Conservation (phyloP, 2,888 invertebrate genomes). For the Baronia brevicornis region DNA sequence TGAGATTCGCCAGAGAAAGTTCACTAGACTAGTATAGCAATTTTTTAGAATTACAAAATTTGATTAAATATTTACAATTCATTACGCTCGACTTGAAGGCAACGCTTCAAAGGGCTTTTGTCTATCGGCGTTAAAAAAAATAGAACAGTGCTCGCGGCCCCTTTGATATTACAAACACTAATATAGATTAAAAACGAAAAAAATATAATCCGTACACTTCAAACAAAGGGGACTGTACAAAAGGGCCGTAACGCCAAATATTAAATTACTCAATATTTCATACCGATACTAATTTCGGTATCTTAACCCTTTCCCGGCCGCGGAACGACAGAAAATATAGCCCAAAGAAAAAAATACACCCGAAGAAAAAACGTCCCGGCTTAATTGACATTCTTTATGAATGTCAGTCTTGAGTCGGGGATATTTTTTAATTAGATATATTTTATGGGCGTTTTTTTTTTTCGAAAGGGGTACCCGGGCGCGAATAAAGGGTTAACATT, state of each 20-base stretch:
- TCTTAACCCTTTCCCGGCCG: constrained; percentile 70
- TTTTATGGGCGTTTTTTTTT: constrained; percentile 74
- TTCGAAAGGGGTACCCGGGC: constrained; percentile 66
- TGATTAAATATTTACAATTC: no score
- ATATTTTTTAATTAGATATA: constrained; percentile 78
- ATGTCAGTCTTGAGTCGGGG: constrained; percentile 72
- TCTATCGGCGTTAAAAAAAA: constrained; percentile 1
- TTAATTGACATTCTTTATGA: constrained; percentile 77
- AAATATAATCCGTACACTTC: constrained; percentile 23
- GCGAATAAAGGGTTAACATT: constrained; percentile 73
- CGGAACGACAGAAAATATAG: constrained; percentile 63
- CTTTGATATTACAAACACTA: constrained; percentile 25
- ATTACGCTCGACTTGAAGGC: no score
- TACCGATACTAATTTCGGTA: constrained; percentile 74
- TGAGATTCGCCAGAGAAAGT: no score
- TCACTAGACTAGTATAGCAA: no score
- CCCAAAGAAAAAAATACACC: constrained; percentile 35
- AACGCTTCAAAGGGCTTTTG: no score
- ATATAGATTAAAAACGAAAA: constrained; percentile 38
- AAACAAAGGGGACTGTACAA: constrained; percentile 28
- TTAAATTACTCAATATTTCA: constrained; percentile 75
- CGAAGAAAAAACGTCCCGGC: constrained; percentile 60
- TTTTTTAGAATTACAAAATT: no score
- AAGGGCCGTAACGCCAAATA: constrained; percentile 47
- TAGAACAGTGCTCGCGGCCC: constrained; percentile 1